Evolutionary conservation across 92 coral and sea anemone genomes (phyloP).

Genomic region (Muricea muricata): DNA sequence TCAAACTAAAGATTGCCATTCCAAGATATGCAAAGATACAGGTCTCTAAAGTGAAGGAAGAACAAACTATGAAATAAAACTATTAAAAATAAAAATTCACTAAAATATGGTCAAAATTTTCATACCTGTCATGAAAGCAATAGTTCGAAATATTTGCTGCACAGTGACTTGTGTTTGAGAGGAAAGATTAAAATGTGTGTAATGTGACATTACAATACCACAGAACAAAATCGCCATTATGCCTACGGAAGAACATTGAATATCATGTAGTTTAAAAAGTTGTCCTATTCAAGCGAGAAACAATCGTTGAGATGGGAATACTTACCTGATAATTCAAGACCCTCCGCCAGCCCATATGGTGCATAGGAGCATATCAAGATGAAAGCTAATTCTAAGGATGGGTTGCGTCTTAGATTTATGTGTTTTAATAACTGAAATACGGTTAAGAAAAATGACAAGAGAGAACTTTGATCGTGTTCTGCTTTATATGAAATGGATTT

Average conservation of each 20-base stretch:
- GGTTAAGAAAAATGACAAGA: slow-evolving; percentile 55
- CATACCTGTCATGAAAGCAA: slow-evolving; percentile 96
- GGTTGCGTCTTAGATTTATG: slow-evolving; percentile 87
- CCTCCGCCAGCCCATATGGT: slow-evolving; percentile 98
- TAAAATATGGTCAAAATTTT: neutral
- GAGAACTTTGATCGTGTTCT: neutral
- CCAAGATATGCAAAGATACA: slow-evolving; percentile 99
- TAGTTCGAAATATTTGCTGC: slow-evolving; percentile 97
- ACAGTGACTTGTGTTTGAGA: slow-evolving; percentile 99
- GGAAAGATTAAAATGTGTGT: slow-evolving; percentile 96
- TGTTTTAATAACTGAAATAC: slow-evolving; percentile 80
- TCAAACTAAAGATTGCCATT: slow-evolving; percentile 97
- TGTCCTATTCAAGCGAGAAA: too few relatives aligned
- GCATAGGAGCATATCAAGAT: slow-evolving; percentile 95
- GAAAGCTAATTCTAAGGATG: slow-evolving; percentile 92
- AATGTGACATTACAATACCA: slow-evolving; percentile 98
- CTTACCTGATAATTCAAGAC: slow-evolving; percentile 92
- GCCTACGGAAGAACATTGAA: slow-evolving; percentile 68
- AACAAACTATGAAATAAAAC: neutral
- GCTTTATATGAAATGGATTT: too few relatives aligned
- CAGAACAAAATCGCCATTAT: slow-evolving; percentile 98
- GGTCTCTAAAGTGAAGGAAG: slow-evolving; percentile 69
- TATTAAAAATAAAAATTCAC: neutral
- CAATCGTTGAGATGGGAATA: too few relatives aligned
- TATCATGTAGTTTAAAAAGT: too few relatives aligned